These are phyloP conservation scores for Watsonalla cultraria DNA, from an alignment of 2,888 invertebrate genomes.

Conservation along the genomic window DNA sequence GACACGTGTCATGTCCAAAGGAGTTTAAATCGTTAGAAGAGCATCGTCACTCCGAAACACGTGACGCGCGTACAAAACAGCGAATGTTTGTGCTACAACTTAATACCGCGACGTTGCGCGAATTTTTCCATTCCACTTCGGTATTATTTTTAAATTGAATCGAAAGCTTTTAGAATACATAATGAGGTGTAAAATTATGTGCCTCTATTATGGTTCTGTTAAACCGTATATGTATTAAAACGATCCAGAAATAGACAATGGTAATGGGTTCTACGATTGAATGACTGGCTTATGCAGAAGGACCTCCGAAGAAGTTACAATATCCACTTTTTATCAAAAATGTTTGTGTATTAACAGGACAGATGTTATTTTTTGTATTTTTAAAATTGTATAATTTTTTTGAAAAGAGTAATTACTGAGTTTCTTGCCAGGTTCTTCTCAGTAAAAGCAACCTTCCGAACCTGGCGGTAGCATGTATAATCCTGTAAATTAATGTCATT, in stretches of 20 bases:
- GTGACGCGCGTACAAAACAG: conserved; percentile 24
- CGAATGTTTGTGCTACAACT: neutral
- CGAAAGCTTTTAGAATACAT: conserved; percentile 5
- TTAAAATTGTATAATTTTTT: too few relatives aligned
- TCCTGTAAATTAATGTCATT: too few relatives aligned
- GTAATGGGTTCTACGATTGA: too few relatives aligned
- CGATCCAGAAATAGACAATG: neutral
- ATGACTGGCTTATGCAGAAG: too few relatives aligned
- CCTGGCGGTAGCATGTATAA: too few relatives aligned
- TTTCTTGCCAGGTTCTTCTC: too few relatives aligned
- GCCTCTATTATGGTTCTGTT: neutral
- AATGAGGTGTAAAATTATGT: neutral
- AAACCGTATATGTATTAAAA: neutral
- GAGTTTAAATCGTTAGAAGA: conserved; percentile 19
- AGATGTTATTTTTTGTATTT: too few relatives aligned
- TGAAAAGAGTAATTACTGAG: too few relatives aligned
- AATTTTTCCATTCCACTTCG: conserved; percentile 29
- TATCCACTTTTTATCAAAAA: too few relatives aligned
- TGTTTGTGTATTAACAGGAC: too few relatives aligned
- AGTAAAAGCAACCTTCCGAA: too few relatives aligned
- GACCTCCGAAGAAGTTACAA: too few relatives aligned
- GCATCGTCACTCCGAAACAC: conserved; percentile 22
- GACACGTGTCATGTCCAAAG: conserved; percentile 12
- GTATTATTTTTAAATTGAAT: conserved; percentile 20
- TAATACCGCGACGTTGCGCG: conserved; percentile 8